Conservation (phyloP, 2,113 vertebrate genomes). For the Alectura lathami region DNA sequence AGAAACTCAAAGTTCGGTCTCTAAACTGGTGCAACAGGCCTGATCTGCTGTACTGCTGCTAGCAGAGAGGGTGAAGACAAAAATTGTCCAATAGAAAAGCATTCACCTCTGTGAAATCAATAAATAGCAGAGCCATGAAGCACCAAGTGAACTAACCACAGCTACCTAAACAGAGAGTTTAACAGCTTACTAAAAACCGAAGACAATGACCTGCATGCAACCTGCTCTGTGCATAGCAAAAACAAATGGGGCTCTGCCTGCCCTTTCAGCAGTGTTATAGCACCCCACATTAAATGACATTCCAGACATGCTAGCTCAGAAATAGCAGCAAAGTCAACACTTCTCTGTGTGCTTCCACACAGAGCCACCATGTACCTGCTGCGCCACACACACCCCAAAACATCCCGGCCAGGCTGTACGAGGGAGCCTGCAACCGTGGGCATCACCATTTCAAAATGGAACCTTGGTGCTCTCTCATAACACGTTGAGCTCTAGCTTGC, state of each 20-base stretch:
- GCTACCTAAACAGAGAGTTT: background rate
- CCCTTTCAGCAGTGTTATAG: background rate
- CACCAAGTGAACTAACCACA: background rate
- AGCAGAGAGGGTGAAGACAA: background rate
- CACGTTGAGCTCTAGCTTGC: background rate
- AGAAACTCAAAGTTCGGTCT: background rate
- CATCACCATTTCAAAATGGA: background rate
- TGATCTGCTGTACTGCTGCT: background rate
- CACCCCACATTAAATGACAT: background rate
- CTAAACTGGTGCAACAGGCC: background rate
- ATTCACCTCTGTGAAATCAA: background rate
- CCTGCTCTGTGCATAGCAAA: background rate
- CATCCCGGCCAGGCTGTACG: background rate
- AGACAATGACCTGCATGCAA: background rate
- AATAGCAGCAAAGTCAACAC: background rate
- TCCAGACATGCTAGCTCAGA: background rate
- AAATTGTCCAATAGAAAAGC: background rate
- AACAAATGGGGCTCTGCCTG: background rate
- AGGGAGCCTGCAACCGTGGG: background rate
- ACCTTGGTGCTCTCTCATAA: conserved; percentile 14
- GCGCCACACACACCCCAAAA: background rate
- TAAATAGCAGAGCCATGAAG: background rate
- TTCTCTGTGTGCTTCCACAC: background rate
- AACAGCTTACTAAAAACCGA: background rate
- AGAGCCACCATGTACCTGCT: background rate